Evolutionary conservation across 2,888 invertebrate species (phyloP), one percentile per base, ranked within the genome.

Genomic region (Dynastes tityus): DNA sequence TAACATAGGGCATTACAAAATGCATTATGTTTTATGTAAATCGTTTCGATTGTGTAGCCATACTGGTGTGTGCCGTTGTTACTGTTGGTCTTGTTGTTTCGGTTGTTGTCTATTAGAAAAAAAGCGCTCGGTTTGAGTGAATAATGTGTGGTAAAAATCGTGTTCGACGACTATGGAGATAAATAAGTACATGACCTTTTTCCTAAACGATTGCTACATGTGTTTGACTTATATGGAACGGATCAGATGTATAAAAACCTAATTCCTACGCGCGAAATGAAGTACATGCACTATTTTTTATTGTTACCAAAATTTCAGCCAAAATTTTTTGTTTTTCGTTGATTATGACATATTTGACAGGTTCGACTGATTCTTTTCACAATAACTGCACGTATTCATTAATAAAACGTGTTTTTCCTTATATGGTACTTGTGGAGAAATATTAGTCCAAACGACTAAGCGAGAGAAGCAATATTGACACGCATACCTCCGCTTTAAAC

Each of bases 21-120:
- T 78, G 75, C 68, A 78, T 78, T 78, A 78, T 78, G 78, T 78
- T 77, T 78, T 78, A 78, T 78, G 78, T 78, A 68, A 78, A 78
- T 78, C 22, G 51, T 40, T 55, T 77, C 77, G 55, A 77, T 77
- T 77, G 77, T 77, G 61, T 73, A 74, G 22, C 73, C 73, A 63
- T 74, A 74, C 55, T 74, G 61, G 73, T 74, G 73, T 74, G 61
- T 40, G 61, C 45, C 58, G 37, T 37, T n/a, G 40, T 40, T 61
- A 61, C 40, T 45, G 61, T 74, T 74, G 58, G 53, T 40, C 45
- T 22, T 68, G 68, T 51, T 68, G 51, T 51, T 68, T 68, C 68
- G 68, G 68, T 51, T 53, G 51, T 51, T 68, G 61, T 61, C 45
- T 45, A 61, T 74, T 74, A 61, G 73, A 74, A 61, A 74, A 45